Evolutionary conservation across 1,140 invertebrate genomes (phyloP), one percentile per base, ranked within the genome.

Genomic region (Luehdorfia chinensis): DNA sequence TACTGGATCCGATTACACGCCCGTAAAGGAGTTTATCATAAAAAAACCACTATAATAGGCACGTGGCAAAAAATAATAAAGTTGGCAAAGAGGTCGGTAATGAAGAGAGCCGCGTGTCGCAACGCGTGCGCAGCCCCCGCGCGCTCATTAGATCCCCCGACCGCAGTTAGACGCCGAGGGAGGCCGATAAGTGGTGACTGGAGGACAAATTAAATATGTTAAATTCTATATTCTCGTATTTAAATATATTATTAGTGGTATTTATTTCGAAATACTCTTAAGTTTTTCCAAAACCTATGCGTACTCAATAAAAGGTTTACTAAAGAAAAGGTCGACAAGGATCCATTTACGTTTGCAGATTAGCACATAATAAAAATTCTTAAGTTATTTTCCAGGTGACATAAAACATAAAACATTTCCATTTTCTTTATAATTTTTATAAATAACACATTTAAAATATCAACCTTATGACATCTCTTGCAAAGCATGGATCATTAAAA

Each of bases 11-110:
- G 77, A 81, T 81, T 81, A 81, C 73, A 65, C 48, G 64, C 47
- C 47, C 55, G 56, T 67, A 74, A 70, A 67, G 60, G 47, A 67
- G 58, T 67, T 70, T 70, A 66, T 53, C 36, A 58, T 44, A 52
- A 70, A 75, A 65, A 75, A 75, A 75, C 75, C 70, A 59, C 67
- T 43, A 68, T 67, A 80, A 77, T 77, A 53, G 71, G 33, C 71
- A 66, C 74, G 77, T 81, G 77, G 62, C 74, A 59, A 66, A 66
- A 70, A 76, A 76, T 76, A 78, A 79, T 78, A 81, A 75, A 67
- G 66, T 75, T 62, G 47, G 64, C 55, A 66, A 67, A 70, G 65
- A 67, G 63, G 62, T 67, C 56, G 64, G 66, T 76, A 80, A 80
- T 80, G 74, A 80, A 75, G 69, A 68, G 63, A 55, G 66, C 50